Conservation (phyloP, 2,888 invertebrate genomes). For the Mechanitis messenoides region DNA sequence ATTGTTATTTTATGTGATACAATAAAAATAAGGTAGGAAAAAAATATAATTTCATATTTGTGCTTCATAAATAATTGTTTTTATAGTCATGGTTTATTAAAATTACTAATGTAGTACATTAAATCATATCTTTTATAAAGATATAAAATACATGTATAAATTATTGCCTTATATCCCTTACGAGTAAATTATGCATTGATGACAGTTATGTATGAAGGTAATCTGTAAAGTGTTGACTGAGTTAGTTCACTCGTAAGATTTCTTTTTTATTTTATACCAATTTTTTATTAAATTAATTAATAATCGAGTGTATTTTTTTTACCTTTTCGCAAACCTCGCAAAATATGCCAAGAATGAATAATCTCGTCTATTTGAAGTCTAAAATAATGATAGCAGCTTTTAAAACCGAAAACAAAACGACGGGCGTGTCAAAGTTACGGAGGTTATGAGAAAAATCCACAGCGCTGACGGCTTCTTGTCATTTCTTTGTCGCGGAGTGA, state of each 20-base stretch:
- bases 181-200: constrained; percentile 29
- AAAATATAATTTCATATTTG: too few relatives aligned
- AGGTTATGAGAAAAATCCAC: constrained; percentile 69
- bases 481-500: constrained; percentile 68
- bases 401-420: constrained; percentile 17
- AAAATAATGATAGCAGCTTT: constrained; percentile 13
- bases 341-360: background rate
- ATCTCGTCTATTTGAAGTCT: constrained; percentile 1
- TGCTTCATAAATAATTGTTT: too few relatives aligned
- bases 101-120: constrained; percentile 20
- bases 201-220: constrained; percentile 30
- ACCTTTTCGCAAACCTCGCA: background rate
- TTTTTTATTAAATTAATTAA: constrained; percentile 23
- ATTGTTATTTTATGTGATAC: too few relatives aligned
- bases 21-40: too few relatives aligned
- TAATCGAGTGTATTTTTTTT: background rate
- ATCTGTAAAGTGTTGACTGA: constrained; percentile 28
- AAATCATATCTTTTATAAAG: constrained; percentile 20
- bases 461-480: constrained; percentile 55
- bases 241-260: constrained; percentile 17
- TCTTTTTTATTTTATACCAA: constrained; percentile 23
- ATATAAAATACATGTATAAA: constrained; percentile 25
- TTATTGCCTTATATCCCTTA: constrained; percentile 25
- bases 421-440: constrained; percentile 41
- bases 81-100: constrained; percentile 12